Percentiles rank a stretch among this genome's conserved stretches.
These are phyloP conservation scores for Catagonus wagneri DNA, from an alignment of 2,113 vertebrate species.

Conservation along the genomic window DNA sequence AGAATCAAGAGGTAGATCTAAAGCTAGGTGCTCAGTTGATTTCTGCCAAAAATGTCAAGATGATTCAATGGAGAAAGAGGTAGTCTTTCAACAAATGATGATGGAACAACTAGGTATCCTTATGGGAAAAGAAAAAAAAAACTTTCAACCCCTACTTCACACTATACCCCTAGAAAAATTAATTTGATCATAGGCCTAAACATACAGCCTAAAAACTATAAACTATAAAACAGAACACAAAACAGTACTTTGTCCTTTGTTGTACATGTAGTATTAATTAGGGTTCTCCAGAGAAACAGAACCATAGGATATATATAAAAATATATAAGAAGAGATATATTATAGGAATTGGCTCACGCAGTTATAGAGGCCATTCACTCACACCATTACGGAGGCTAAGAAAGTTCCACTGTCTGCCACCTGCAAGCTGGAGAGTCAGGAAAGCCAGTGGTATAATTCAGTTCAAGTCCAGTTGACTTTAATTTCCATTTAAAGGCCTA, in stretches of 20 bases:
- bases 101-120: not conserved
- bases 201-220: not conserved
- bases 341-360: not conserved
- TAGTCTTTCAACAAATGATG: not conserved
- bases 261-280: not conserved
- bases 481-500: not conserved
- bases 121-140: not conserved
- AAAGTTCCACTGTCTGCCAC: not conserved
- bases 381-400: not conserved
- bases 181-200: conserved; percentile 14
- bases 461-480: not conserved
- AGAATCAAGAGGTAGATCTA: conserved; percentile 18
- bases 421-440: not conserved
- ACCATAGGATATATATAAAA: not conserved
- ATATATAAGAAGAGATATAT: not conserved
- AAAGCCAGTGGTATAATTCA: not conserved
- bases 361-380: not conserved
- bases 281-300: conserved; percentile 12
- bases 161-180: not conserved
- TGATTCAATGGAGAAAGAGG: not conserved
- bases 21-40: not conserved
- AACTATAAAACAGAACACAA: conserved; percentile 9
- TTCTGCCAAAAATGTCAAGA: conserved; percentile 31
- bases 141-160: not conserved
- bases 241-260: not conserved